Base-by-base conservation (phyloP, 2,888 invertebrate species). In the Brachylomia viminalis region DNA sequence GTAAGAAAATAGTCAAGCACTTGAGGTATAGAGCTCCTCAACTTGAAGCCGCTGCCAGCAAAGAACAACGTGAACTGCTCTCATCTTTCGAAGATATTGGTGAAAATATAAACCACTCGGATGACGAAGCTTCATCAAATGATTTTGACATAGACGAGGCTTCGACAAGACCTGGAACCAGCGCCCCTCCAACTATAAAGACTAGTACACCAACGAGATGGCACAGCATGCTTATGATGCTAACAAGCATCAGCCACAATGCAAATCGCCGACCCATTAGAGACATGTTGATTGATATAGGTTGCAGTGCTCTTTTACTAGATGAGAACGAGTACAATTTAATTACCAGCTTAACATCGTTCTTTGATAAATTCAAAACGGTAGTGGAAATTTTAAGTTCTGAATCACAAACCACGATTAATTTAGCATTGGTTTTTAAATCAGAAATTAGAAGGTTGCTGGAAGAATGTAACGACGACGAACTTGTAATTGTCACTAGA, bases 151-250 rank as follows among this genome's bases (percentile, higher is more conserved):
- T 23, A 52, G 52, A 52, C 20, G 52, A 52, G 52, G 23, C 11
- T 23, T 52, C 23, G 52, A 23, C 23, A 52, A 52, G 52, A 23
- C 10, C 52, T 52, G 52, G 23, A 52, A 52, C 23, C 23, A 23
- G 52, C 52, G 52, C 52, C 52, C 52, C 52, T 52, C 23, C 52
- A 23, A 52, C 23, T 23, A 52, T 52, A 52, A 52, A 52, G 23
- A 52, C 52, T 23, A 52, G 52, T 52, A 52, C 52, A 23, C 52
- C 52, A 49, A 49, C 49, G 10, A 49, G 49, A 23, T 49, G 49
- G 49, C 49, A 49, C 49, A 49, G 49, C 49, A 30, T 58, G 58
- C 58, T 58, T 58, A 58, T 58, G 62, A 68, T 52, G 58, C 72
- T 72, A 30, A 27, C 27, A 58, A 58, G 17, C 30, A 58, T 58